Evolutionary conservation across 35 echinoderm and acorn worm genomes (phyloP).

Genomic region (Eucidaris tribuloides): DNA sequence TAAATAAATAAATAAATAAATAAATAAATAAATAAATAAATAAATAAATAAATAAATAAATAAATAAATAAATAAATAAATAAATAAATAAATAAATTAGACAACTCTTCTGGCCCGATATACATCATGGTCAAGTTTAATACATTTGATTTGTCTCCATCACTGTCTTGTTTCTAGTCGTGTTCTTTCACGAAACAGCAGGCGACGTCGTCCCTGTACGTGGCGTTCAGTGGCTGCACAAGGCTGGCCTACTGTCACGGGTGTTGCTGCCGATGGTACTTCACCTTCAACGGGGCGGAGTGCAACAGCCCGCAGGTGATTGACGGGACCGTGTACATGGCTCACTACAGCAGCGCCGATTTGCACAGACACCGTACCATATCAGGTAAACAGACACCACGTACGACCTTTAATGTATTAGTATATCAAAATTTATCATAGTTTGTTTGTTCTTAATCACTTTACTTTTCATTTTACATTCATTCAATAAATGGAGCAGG

Average conservation of each 20-base stretch:
- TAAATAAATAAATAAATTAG: neutral
- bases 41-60: neutral
- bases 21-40: neutral
- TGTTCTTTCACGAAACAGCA: slow-evolving; percentile 69
- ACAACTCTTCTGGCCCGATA: neutral
- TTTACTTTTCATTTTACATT: too few relatives aligned
- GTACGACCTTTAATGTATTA: too few relatives aligned
- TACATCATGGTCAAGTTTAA: neutral
- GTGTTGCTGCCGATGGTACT: slow-evolving; percentile 81
- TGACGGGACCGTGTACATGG: slow-evolving; percentile 81
- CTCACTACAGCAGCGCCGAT: slow-evolving; percentile 55
- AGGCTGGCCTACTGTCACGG: slow-evolving; percentile 63
- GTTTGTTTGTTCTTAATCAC: too few relatives aligned
- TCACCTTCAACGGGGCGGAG: slow-evolving; percentile 70
- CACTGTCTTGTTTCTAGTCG: slow-evolving; percentile 31
- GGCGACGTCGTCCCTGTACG: slow-evolving; percentile 41
- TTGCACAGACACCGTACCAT: slow-evolving; percentile 68
- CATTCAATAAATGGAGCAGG: too few relatives aligned
- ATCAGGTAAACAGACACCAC: too few relatives aligned
- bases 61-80: neutral
- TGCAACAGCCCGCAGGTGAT: slow-evolving; percentile 64
- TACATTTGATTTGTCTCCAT: neutral
- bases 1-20: neutral
- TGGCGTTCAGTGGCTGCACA: slow-evolving; percentile 48
- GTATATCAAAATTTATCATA: too few relatives aligned